phyloP scores from a whole-genome alignment of 2,797 vertebrate genomes.

The Aphelocoma californica region DNA sequence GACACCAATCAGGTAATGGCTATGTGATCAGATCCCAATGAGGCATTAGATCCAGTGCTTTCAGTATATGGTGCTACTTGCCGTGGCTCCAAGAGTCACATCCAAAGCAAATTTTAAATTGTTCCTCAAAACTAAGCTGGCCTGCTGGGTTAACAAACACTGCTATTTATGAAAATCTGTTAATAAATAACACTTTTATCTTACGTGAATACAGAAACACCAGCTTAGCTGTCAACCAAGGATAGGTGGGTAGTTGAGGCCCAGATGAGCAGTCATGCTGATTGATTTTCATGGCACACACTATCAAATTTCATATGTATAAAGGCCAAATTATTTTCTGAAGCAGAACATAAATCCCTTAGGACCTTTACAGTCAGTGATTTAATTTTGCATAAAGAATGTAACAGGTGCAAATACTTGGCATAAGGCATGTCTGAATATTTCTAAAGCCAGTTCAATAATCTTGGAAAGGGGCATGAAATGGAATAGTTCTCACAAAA shows the following conservation, averaged over 20 bases:
- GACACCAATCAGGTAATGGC: not conserved
- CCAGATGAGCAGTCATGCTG: not conserved
- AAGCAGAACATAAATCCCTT: not conserved
- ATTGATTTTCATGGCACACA: not conserved
- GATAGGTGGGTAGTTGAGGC: not conserved
- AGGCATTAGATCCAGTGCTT: not conserved
- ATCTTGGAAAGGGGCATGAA: conserved; percentile 3
- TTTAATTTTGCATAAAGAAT: conserved; percentile 43
- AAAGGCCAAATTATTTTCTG: conserved; percentile 11
- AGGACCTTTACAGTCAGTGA: not conserved
- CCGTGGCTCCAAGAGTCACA: not conserved
- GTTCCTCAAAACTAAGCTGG: not conserved
- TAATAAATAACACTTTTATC: not conserved
- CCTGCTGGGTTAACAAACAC: not conserved
- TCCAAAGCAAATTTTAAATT: not conserved
- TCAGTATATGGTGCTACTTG: not conserved
- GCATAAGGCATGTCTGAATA: conserved; percentile 4
- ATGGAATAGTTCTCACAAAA: not conserved
- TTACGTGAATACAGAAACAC: not conserved
- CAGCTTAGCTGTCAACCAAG: not conserved
- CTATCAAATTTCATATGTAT: conserved; percentile 10
- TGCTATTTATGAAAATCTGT: not conserved
- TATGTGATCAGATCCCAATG: not conserved
- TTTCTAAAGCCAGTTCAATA: conserved; percentile 42
- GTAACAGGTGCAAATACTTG: conserved; percentile 58